phyloP scores from a whole-genome alignment of 2,113 vertebrate genomes.

The Platysternon megacephalum region DNA sequence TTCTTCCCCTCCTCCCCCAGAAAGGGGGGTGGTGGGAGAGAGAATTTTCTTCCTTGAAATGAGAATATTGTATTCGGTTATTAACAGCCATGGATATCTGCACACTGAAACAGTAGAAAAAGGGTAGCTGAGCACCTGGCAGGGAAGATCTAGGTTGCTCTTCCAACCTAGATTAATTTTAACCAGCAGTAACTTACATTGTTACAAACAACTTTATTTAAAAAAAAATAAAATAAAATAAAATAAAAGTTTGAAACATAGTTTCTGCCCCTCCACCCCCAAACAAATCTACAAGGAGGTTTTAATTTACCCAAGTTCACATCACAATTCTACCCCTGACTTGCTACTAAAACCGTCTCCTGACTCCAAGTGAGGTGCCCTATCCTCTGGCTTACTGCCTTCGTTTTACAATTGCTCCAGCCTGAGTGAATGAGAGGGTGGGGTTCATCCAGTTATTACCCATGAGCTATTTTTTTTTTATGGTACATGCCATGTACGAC shows the following conservation, averaged over 20 bases:
- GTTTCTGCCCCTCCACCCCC: rapidly evolving
- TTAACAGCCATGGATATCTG: neutral
- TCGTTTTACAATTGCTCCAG: neutral
- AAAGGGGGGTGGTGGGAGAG: neutral
- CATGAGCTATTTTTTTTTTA: neutral
- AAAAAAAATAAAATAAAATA: neutral
- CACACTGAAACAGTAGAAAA: neutral
- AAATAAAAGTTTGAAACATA: neutral
- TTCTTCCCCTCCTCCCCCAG: neutral
- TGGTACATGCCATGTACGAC: neutral
- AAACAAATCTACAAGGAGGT: neutral
- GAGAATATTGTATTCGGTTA: neutral
- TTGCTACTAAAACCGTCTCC: neutral
- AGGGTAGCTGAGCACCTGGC: neutral
- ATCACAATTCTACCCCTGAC: no score
- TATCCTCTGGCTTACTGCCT: neutral
- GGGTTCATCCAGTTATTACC: neutral
- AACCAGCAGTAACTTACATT: neutral
- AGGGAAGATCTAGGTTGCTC: neutral
- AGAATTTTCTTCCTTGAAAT: neutral
- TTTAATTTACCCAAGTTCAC: neutral
- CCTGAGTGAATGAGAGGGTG: neutral
- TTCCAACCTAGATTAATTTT: neutral
- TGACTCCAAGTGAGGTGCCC: neutral
- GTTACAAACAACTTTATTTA: neutral